Conservation (phyloP, 2,888 invertebrate genomes). For the Drosophila algonquin region DNA sequence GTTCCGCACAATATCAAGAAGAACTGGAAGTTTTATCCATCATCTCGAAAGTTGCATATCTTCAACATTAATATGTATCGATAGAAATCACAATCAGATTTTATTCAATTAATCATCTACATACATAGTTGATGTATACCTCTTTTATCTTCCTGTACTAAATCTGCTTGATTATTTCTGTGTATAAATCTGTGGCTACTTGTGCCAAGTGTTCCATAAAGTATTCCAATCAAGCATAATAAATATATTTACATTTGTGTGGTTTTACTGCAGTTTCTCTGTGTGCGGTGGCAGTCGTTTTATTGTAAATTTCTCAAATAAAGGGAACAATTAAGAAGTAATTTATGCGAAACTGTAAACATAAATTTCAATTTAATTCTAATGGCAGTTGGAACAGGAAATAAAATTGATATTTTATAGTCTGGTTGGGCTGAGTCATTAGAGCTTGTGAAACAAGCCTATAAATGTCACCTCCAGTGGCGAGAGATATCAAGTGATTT, state of each 20-base stretch:
- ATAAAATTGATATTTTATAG: slow-evolving; percentile 19
- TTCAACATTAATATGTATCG: no score
- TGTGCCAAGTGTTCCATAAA: slow-evolving; percentile 2
- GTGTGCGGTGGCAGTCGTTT: slow-evolving; percentile 13
- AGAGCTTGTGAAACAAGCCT: slow-evolving; percentile 36
- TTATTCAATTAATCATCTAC: no score
- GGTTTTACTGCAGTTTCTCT: neutral
- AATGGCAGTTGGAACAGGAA: slow-evolving; percentile 31
- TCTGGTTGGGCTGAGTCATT: slow-evolving; percentile 32
- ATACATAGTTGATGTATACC: no score
- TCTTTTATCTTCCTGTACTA: neutral
- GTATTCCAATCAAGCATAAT: slow-evolving; percentile 23
- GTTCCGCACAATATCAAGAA: no score
- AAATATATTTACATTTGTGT: slow-evolving; percentile 9
- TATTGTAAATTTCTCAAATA: slow-evolving; percentile 27
- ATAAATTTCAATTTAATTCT: slow-evolving; percentile 34
- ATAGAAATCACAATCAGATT: no score
- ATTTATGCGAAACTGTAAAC: slow-evolving; percentile 34
- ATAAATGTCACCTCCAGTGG: slow-evolving; percentile 35
- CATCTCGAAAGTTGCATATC: no score
- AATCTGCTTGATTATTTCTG: neutral
- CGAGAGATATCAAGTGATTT: slow-evolving; percentile 26
- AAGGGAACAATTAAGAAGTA: slow-evolving; percentile 19
- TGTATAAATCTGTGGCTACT: neutral
- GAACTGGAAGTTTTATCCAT: no score